phyloP scores from a whole-genome alignment of 2,888 invertebrate species.

The Monoplex corrugatus region DNA sequence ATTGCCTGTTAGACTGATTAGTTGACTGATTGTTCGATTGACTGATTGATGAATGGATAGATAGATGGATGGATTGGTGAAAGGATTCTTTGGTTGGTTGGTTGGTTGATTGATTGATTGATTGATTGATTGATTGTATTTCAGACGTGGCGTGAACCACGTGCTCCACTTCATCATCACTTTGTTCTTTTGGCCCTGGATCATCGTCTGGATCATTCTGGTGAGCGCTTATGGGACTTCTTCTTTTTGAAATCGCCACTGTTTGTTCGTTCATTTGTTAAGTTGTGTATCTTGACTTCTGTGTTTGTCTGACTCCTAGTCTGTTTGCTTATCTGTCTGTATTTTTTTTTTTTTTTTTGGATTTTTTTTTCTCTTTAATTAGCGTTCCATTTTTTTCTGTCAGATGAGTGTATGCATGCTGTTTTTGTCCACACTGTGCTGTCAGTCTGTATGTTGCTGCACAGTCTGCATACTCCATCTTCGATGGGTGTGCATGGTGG shows the following conservation, averaged over 20 bases:
- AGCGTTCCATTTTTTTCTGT: too few relatives aligned
- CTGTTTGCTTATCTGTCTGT: background rate
- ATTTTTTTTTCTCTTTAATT: background rate
- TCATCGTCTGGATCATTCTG: constrained; percentile 54
- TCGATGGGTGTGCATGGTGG: too few relatives aligned
- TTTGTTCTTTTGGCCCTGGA: constrained; percentile 53
- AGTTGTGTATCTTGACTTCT: background rate
- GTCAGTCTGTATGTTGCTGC: too few relatives aligned
- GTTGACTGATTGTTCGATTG: too few relatives aligned
- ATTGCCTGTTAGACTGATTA: too few relatives aligned
- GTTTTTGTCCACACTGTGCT: too few relatives aligned
- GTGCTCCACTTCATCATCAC: constrained; percentile 48
- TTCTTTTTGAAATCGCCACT: background rate
- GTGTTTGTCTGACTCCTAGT: background rate
- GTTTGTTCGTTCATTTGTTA: background rate
- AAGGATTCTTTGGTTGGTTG: too few relatives aligned
- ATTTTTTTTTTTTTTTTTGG: background rate
- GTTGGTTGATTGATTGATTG: too few relatives aligned
- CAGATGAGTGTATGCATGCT: too few relatives aligned
- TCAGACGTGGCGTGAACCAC: constrained; percentile 51
- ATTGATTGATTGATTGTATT: background rate
- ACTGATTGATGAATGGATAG: too few relatives aligned
- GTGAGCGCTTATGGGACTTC: constrained; percentile 29
- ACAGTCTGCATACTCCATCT: too few relatives aligned
- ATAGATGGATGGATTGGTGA: too few relatives aligned